These are phyloP conservation scores for Thaumatotibia leucotreta DNA, from an alignment of 1,140 invertebrate species.

Conservation along the genomic window DNA sequence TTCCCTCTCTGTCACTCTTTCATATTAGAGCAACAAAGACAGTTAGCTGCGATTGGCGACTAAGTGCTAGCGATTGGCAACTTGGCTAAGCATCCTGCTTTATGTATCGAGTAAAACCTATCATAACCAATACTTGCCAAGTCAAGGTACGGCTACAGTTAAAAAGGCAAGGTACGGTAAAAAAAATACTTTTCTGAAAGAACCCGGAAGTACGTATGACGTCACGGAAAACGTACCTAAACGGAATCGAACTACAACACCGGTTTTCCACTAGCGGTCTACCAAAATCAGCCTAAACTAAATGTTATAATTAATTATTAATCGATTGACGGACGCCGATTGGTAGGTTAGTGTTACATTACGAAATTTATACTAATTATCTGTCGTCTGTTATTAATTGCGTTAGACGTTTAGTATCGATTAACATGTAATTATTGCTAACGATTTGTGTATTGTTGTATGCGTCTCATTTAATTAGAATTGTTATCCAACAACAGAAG, in stretches of 20 bases:
- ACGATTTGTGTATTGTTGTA: background rate
- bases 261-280: background rate
- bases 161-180: no score
- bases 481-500: background rate
- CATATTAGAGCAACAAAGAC: no score
- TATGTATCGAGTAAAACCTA: no score
- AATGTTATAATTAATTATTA: background rate
- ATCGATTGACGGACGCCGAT: background rate
- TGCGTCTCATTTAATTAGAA: background rate
- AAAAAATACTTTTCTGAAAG: no score
- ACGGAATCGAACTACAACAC: background rate
- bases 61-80: no score
- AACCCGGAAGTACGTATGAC: no score
- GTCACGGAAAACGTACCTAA: background rate
- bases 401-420: background rate
- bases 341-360: background rate
- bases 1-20: no score
- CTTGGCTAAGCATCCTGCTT: no score
- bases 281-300: background rate
- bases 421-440: background rate
- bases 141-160: no score
- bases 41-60: no score
- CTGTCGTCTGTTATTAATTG: background rate
- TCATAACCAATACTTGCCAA: no score
- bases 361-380: background rate